Conservation (phyloP, 2,888 invertebrate genomes). For the Eupithecia subfuscata region DNA sequence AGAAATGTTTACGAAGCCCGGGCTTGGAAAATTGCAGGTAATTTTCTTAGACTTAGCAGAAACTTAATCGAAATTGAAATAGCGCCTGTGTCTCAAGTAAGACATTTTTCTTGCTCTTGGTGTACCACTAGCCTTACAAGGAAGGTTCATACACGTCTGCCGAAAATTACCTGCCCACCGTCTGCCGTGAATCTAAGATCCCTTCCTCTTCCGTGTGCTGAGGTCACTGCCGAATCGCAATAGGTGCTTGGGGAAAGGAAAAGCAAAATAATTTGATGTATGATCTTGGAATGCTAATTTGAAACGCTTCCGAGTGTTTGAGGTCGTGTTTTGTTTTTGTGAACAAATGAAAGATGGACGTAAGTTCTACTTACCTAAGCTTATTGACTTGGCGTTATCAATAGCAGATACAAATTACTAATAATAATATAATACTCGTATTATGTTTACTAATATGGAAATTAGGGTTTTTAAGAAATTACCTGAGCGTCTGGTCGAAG, state of each 20-base stretch:
- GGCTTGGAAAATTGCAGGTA: not conserved
- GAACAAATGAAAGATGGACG: not conserved
- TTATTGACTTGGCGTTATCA: too few relatives aligned
- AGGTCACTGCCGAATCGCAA: conserved; percentile 55
- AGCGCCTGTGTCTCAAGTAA: too few relatives aligned
- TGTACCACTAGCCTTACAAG: conserved; percentile 64
- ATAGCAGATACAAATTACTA: too few relatives aligned
- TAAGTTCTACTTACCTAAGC: too few relatives aligned
- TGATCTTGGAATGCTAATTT: conserved; percentile 25
- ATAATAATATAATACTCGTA: too few relatives aligned
- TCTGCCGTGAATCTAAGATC: conserved; percentile 73
- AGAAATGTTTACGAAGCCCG: not conserved
- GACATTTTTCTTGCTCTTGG: conserved; percentile 39
- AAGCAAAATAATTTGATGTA: conserved; percentile 15
- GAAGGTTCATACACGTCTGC: conserved; percentile 74
- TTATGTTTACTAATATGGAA: too few relatives aligned
- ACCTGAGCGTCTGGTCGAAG: too few relatives aligned
- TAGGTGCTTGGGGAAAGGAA: conserved; percentile 41
- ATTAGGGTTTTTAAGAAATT: too few relatives aligned
- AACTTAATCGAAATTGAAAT: too few relatives aligned
- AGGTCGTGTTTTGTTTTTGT: conserved; percentile 11
- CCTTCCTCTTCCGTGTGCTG: conserved; percentile 74
- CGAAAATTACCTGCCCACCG: conserved; percentile 73
- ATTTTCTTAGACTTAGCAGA: too few relatives aligned
- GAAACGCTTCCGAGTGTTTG: conserved; percentile 25